Percentiles rank a stretch among this genome's conserved stretches.
Evolutionary conservation across 2,113 vertebrate species (phyloP).

Genomic region (Ahaetulla prasina): DNA sequence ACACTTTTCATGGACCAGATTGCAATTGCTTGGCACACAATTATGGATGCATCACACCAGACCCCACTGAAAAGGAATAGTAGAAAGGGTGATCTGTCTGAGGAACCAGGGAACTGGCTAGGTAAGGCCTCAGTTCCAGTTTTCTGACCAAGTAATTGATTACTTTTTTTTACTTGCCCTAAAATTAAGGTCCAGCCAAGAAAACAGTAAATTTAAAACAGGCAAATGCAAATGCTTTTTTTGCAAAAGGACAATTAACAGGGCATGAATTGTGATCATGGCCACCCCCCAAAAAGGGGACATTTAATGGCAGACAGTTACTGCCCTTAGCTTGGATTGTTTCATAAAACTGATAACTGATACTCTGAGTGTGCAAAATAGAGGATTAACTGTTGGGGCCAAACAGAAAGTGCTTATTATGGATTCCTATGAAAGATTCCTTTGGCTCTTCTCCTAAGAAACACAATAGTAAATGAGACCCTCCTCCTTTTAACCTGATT

Average conservation of each 20-base stretch:
- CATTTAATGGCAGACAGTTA: not conserved
- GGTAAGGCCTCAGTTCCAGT: not conserved
- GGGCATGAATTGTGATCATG: not conserved
- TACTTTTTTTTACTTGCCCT: not conserved
- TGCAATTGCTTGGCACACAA: not conserved
- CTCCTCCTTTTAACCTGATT: too few relatives aligned
- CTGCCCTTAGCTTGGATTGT: not conserved
- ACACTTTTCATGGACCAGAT: constrained; percentile 37
- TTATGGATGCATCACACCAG: not conserved
- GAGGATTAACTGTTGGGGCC: not conserved
- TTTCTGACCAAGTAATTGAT: not conserved
- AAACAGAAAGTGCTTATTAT: not conserved
- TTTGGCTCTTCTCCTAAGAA: not conserved
- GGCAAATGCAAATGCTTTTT: not conserved
- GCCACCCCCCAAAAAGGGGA: not conserved
- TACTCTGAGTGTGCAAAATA: not conserved
- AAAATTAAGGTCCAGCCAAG: not conserved
- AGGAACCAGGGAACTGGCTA: not conserved
- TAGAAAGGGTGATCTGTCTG: not conserved
- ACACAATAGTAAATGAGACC: not conserved
- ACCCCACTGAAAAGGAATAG: not conserved
- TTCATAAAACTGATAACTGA: not conserved
- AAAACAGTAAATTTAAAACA: not conserved
- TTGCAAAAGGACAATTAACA: not conserved
- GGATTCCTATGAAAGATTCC: not conserved